Evolutionary conservation across 2,797 vertebrate species (phyloP), one percentile per base, ranked within the genome.

Genomic region (Halcyon leucocephala): DNA sequence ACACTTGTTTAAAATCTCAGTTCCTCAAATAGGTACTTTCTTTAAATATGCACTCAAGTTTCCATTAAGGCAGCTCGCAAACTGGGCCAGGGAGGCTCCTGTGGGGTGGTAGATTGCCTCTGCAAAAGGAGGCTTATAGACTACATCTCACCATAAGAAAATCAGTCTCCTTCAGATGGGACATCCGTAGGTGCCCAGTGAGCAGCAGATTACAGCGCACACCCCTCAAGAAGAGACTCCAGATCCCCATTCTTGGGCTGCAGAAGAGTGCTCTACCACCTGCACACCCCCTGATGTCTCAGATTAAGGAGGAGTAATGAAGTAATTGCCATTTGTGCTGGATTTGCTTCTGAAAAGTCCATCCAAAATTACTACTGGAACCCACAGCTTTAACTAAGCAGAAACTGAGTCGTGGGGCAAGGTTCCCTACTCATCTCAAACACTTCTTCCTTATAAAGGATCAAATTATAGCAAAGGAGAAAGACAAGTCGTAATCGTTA

Each of bases 131-230:
- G 3, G 8, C 10, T 62, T 76, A 22, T 7, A 13, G 9, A 31
- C 29, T 66, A 54, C 69, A 28, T 31, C 9, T 54, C 24, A 14
- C 14, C 4, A 0, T 3, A 37, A 79, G 25, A 58, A 41, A 54
- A 62, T 7, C 22, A 12, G 11, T 22, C 20, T 57, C 14, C 61
- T 61, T 78, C 57, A 46, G 31, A 1, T 3, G 60, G 41, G 28
- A 12, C 11, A 4, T 3, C 4, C 3, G 2, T 2, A 12, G 14
- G 37, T 51, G 44, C 5, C 26, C 1, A 3, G 42, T 10, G 35
- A 62, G 49, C 54, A 60, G 57, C 17, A 3, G 61, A 41, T 19
- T 2, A 4, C 26, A 22, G 69, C 8, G 1, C 12, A 4, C 0
- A 1, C 6, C 58, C 21, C 67, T 22, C 28, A 3, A 14, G 37